Conservation (phyloP, 2,888 invertebrate genomes). For the Sclerodermus sp. region DNA sequence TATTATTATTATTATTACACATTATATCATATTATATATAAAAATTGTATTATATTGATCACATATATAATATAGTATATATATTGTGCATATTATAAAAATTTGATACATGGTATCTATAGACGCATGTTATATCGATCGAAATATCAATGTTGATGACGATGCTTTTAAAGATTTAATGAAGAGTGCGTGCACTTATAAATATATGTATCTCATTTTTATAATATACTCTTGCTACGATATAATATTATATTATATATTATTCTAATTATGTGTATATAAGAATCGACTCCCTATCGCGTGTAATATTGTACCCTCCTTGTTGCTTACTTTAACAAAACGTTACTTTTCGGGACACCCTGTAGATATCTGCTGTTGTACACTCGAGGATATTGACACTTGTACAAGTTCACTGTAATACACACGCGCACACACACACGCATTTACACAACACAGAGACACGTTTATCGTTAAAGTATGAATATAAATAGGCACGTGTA, state of each 20-base stretch:
- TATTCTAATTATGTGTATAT: conserved; percentile 45
- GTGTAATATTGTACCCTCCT: conserved; percentile 47
- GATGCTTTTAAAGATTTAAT: too few relatives aligned
- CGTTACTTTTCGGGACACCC: conserved; percentile 37
- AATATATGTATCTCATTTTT: neutral
- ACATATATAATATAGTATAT: too few relatives aligned
- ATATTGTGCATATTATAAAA: too few relatives aligned
- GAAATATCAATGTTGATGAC: too few relatives aligned
- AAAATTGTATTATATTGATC: too few relatives aligned
- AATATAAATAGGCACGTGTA: conserved; percentile 50
- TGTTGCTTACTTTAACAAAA: conserved; percentile 45
- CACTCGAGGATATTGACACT: conserved; percentile 24
- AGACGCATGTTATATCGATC: too few relatives aligned
- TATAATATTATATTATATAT: conserved; percentile 32
- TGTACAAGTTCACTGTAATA: conserved; percentile 4
- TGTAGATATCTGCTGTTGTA: conserved; percentile 50
- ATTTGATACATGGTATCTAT: too few relatives aligned
- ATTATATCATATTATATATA: too few relatives aligned
- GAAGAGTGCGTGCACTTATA: neutral
- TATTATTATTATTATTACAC: conserved; percentile 24
- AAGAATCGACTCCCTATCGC: conserved; percentile 36
- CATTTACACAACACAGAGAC: conserved; percentile 12
- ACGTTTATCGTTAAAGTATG: conserved; percentile 39
- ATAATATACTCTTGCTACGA: conserved; percentile 22
- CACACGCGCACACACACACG: conserved; percentile 15